Evolutionary conservation across 2,888 invertebrate species (phyloP).

Genomic region (Hofmannophila pseudospretella): DNA sequence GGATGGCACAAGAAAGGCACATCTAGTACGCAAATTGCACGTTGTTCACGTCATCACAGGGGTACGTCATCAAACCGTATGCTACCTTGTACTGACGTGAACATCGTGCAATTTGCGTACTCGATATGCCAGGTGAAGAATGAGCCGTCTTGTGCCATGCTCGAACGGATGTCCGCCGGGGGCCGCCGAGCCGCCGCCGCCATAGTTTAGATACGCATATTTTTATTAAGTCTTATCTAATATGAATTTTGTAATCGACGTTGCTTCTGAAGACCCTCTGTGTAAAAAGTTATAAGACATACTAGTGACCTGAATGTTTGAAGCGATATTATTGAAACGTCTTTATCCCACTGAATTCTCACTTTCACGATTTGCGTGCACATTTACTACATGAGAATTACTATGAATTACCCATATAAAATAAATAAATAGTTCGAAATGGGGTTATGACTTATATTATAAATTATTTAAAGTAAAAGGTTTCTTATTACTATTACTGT

Average conservation of each 20-base stretch:
- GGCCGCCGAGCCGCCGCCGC: constrained; percentile 17
- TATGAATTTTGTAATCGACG: constrained; percentile 77
- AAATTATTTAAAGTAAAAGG: constrained; percentile 71
- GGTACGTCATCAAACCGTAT: too few relatives aligned
- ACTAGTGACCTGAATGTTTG: constrained; percentile 77
- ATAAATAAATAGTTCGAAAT: constrained; percentile 62
- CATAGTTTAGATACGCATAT: constrained; percentile 74
- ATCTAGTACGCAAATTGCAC: too few relatives aligned
- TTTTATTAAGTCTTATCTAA: constrained; percentile 75
- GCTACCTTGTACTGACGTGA: too few relatives aligned
- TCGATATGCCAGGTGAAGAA: too few relatives aligned
- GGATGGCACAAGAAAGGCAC: too few relatives aligned
- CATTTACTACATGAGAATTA: constrained; percentile 65
- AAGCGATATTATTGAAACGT: constrained; percentile 65
- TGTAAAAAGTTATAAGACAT: constrained; percentile 75
- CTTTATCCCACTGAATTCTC: constrained; percentile 73
- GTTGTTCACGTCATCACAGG: too few relatives aligned
- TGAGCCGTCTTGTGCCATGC: too few relatives aligned
- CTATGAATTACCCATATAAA: constrained; percentile 46
- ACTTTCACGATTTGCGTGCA: constrained; percentile 73
- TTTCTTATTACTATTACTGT: constrained; percentile 74
- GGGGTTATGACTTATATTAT: constrained; percentile 64
- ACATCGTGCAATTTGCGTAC: too few relatives aligned
- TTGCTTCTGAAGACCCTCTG: constrained; percentile 76
- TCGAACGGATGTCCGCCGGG: too few relatives aligned